Base-by-base conservation (phyloP, 2,888 invertebrate genomes). In the Crematogaster levior region DNA sequence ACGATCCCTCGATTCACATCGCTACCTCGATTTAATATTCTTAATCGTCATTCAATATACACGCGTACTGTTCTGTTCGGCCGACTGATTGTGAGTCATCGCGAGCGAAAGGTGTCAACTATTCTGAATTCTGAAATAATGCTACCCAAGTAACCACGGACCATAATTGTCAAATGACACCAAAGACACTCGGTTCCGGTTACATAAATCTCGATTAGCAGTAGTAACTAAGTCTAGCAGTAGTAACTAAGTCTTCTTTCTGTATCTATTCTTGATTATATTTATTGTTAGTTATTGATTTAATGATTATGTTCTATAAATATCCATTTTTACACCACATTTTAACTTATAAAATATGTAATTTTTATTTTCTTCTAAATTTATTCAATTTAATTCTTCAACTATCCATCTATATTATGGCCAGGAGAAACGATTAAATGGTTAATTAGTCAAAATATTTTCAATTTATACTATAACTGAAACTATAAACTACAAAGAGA, bases 11-110 rank as follows among this genome's bases (percentile, higher is more conserved):
- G 82, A 81, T 81, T 70, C 79, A 56, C 68, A 37, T 12, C 65
- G 56, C 53, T 74, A 68, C 84, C 86, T 88, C 82, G 83, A 89
- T 88, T 79, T 60, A 74, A 85, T 89, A 87, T 87, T 83, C 81
- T 48, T 87, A 84, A 88, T 87, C 85, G 83, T 87, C 73, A 83
- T 85, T 89, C 81, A 48, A 43, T 46, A 82, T 43, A n/a, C 7
- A 21, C 27, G 46, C 24, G 72, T 9, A 37, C 10, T 56, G 79
- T 43, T 82, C 10, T 56, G 79, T 43, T 82, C 74, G 80, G 58
- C 66, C 65, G 77, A 85, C 82, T 84, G 24, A 43, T 24, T 40
- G 21, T 63, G 85, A 87, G 74, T 89, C 89, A 88, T 40, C 15
- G 60, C 3, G 15, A 68, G 63, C 53, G 83, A 86, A 75, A 82